phyloP scores from a whole-genome alignment of 2,113 vertebrate genomes.

The Oxyura jamaicensis region DNA sequence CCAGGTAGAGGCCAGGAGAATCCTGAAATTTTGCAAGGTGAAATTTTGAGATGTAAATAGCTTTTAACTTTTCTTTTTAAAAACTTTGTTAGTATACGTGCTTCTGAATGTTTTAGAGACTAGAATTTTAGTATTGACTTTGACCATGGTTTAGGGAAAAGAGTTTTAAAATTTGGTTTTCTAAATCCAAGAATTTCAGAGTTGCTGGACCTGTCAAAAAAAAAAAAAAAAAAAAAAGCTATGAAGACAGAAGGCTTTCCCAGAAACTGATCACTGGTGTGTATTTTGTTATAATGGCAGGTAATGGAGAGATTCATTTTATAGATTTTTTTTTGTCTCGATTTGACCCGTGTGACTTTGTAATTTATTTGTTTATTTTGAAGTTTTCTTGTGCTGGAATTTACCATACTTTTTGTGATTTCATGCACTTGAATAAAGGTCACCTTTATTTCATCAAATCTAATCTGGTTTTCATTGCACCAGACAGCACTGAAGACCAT shows the following conservation, averaged over 20 bases:
- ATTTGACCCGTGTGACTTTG: neutral
- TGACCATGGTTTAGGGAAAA: neutral
- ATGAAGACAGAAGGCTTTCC: neutral
- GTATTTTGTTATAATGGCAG: neutral
- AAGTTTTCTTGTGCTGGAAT: neutral
- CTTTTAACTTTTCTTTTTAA: neutral
- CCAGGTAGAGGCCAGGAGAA: neutral
- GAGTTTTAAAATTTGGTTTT: neutral
- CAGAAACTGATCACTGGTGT: neutral
- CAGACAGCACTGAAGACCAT: fast-evolving
- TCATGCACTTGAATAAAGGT: neutral
- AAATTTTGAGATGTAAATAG: neutral
- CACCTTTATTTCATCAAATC: neutral
- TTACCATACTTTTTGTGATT: neutral
- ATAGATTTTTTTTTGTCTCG: neutral
- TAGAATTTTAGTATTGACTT: neutral
- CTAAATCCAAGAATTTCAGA: neutral
- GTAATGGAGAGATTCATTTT: neutral
- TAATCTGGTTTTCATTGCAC: neutral
- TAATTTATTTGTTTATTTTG: neutral
- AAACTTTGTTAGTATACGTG: neutral
- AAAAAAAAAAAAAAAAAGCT: neutral
- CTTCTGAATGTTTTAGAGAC: neutral
- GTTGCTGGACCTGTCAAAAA: neutral
- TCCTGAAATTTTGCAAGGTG: neutral